Evolutionary conservation across 2,113 vertebrate species (phyloP).

Genomic region (Colinus virginianus): DNA sequence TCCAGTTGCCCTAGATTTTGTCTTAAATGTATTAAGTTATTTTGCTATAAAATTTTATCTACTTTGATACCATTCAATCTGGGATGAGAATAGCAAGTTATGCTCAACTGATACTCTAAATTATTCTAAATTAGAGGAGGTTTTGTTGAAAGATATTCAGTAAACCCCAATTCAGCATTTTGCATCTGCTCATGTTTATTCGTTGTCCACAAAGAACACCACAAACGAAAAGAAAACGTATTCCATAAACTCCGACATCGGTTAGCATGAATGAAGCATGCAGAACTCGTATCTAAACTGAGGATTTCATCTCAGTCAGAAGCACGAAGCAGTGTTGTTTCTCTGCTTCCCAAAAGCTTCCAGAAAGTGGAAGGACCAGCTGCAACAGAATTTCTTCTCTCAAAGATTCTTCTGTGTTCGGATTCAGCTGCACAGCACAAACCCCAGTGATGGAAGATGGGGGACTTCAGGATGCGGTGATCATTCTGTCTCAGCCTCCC

Average conservation of each 20-base stretch:
- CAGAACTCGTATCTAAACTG: background rate
- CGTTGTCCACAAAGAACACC: background rate
- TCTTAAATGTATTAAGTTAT: constrained; percentile 14
- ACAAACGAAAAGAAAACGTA: background rate
- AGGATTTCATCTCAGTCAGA: background rate
- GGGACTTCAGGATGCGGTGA: background rate
- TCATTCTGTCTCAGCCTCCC: background rate
- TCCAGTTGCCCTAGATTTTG: constrained; percentile 41
- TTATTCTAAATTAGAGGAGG: background rate
- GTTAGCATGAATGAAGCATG: background rate
- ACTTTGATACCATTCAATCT: background rate
- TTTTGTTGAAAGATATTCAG: background rate
- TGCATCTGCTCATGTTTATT: background rate
- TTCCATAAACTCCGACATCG: background rate
- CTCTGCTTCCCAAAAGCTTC: background rate
- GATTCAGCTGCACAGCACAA: background rate
- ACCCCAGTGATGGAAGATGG: background rate
- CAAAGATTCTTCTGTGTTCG: background rate
- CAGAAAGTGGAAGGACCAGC: background rate
- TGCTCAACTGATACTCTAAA: background rate
- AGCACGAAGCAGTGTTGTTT: background rate
- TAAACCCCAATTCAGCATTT: background rate
- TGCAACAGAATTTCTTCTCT: background rate
- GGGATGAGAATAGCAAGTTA: background rate
- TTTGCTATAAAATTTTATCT: constrained; percentile 41